These are phyloP conservation scores for Diadumene lineata DNA, from an alignment of 92 coral and sea anemone genomes.

Conservation along the genomic window DNA sequence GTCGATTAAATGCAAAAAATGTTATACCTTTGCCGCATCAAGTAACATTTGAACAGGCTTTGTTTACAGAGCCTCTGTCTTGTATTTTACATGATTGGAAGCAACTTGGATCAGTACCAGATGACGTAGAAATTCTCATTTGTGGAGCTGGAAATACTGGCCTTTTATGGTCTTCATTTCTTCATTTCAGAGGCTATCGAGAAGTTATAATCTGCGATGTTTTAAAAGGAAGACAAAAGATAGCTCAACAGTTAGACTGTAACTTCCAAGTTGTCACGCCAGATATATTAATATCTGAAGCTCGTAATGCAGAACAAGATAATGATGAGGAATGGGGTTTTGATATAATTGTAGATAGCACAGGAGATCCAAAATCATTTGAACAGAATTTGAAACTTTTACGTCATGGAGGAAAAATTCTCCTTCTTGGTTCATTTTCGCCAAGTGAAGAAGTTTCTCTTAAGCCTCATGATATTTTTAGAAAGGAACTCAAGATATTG, in stretches of 20 bases:
- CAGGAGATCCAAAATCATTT: conserved; percentile 79
- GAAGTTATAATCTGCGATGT: conserved; percentile 80
- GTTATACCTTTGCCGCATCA: conserved; percentile 75
- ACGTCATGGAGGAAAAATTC: conserved; percentile 78
- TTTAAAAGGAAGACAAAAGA: conserved; percentile 73
- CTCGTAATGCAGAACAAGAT: conserved; percentile 69
- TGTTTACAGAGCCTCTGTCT: conserved; percentile 78
- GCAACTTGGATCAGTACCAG: conserved; percentile 59
- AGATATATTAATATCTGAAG: conserved; percentile 70
- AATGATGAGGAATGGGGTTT: conserved; percentile 90
- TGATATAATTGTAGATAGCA: conserved; percentile 80
- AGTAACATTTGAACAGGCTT: conserved; percentile 78
- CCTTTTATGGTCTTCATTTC: conserved; percentile 72
- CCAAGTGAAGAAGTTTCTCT: conserved; percentile 61
- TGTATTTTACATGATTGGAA: conserved; percentile 84
- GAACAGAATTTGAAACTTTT: conserved; percentile 77
- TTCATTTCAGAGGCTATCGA: conserved; percentile 80
- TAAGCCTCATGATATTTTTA: conserved; percentile 67
- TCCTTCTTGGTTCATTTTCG: conserved; percentile 65
- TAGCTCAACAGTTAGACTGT: conserved; percentile 74
- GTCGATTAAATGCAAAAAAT: conserved; percentile 77
- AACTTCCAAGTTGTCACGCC: conserved; percentile 82
- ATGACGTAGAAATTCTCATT: conserved; percentile 75
- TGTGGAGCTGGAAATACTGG: conserved; percentile 87
- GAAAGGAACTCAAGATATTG: conserved; percentile 75